A percentile compares a stretch with the other conserved stretches of the same genome.
Conservation (phyloP, 2,113 vertebrate genomes). For the Rhineura floridana region DNA sequence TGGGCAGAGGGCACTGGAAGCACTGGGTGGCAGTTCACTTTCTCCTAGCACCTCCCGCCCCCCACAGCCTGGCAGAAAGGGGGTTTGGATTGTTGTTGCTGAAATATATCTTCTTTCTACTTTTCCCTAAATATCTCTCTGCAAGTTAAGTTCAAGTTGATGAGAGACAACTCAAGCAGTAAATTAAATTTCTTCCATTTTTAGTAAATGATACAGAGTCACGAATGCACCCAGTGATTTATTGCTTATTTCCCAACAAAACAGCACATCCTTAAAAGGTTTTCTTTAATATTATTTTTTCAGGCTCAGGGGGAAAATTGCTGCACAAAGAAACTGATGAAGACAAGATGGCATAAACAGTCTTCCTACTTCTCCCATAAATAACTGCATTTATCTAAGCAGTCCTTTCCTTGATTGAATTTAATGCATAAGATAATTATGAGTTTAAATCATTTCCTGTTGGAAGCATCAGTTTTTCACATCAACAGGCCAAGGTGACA, state of each 20-base stretch:
- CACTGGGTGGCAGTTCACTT: too few relatives aligned
- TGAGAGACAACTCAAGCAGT: not conserved
- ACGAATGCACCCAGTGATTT: fast-evolving
- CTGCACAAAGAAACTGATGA: constrained; percentile 40
- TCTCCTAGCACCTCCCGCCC: too few relatives aligned
- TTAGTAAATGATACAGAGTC: not conserved
- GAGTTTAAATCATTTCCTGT: constrained; percentile 48
- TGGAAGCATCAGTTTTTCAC: constrained; percentile 54
- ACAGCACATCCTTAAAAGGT: not conserved
- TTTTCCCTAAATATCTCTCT: constrained; percentile 24
- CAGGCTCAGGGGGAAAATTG: constrained; percentile 30
- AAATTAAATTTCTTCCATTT: constrained; percentile 13
- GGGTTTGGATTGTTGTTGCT: not conserved
- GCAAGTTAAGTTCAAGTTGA: not conserved
- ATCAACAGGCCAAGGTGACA: constrained; percentile 29
- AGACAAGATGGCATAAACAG: constrained; percentile 31
- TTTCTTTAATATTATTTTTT: constrained; percentile 10
- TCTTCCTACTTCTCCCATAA: constrained; percentile 42
- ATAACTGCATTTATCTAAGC: constrained; percentile 37
- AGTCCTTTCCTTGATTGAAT: constrained; percentile 45
- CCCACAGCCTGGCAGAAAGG: too few relatives aligned
- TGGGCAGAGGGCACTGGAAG: too few relatives aligned
- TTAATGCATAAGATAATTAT: constrained; percentile 50
- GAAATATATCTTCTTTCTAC: not conserved
- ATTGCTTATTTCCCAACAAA: not conserved